These are phyloP conservation scores for Catostylus mosaicus DNA, from an alignment of 30 jellyfish, hydroid and myxozoan species.

Conservation along the genomic window DNA sequence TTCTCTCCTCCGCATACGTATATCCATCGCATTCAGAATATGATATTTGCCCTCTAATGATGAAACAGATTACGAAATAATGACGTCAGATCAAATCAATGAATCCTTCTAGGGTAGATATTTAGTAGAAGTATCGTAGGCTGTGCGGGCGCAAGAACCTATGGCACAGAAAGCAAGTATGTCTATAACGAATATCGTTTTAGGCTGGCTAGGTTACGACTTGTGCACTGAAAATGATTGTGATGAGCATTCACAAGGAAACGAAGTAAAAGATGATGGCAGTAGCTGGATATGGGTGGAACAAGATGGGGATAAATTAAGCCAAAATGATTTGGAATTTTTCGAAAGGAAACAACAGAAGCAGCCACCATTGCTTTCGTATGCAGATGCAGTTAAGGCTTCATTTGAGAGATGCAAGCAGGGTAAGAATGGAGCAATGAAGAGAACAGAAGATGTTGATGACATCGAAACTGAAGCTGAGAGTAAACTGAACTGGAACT, in stretches of 20 bases:
- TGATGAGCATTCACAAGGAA: not conserved
- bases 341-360: conserved; percentile 18
- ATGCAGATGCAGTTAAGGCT: conserved; percentile 64
- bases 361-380: conserved; percentile 27
- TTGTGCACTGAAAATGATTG: conserved; percentile 43
- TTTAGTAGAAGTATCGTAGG: conserved; percentile 7
- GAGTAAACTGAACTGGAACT: not conserved
- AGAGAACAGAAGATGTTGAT: not conserved
- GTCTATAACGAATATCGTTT: conserved; percentile 13
- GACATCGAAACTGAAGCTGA: not conserved
- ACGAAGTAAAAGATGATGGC: not conserved
- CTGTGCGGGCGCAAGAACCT: conserved; percentile 28
- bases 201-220: conserved; percentile 68
- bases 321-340: conserved; percentile 55
- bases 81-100: not conserved
- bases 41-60: no score
- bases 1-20: no score
- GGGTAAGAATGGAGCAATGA: not conserved
- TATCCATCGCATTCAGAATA: no score
- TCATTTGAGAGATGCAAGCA: conserved; percentile 42
- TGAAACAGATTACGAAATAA: not conserved
- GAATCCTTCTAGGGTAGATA: not conserved
- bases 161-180: conserved; percentile 11
- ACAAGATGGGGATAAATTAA: conserved; percentile 18
- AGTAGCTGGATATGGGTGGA: conserved; percentile 64